These are phyloP conservation scores for Ophioderma brevispina DNA, from an alignment of 35 echinoderm and acorn worm species.

Conservation along the genomic window DNA sequence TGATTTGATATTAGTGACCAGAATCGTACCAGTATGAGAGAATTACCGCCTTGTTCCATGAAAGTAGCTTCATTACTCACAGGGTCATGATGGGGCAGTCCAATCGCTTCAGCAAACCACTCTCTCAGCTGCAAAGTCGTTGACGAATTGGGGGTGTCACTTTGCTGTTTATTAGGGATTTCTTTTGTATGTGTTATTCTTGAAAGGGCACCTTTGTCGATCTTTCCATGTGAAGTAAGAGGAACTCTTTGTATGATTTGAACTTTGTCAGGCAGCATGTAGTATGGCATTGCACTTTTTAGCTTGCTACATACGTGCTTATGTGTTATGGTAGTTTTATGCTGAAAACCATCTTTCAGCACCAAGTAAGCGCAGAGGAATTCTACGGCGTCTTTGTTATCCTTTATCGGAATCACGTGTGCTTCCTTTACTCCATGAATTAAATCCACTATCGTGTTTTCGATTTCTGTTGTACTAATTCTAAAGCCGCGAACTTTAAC, in stretches of 20 bases:
- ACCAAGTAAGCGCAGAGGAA: slow-evolving; percentile 17
- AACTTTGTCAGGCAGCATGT: slow-evolving; percentile 12
- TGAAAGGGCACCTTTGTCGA: background rate
- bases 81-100: background rate
- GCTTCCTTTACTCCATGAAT: slow-evolving; percentile 7
- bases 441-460: background rate
- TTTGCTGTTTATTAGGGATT: background rate
- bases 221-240: background rate
- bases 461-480: background rate
- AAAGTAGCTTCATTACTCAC: background rate
- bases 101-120: background rate
- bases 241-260: slow-evolving; percentile 9
- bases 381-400: background rate
- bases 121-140: background rate
- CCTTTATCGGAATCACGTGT: background rate
- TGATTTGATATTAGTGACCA: background rate
- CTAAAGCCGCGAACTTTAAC: background rate
- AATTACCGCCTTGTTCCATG: slow-evolving; percentile 5
- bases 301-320: background rate
- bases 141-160: background rate
- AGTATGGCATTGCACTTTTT: background rate
- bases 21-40: slow-evolving; percentile 23
- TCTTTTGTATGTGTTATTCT: background rate
- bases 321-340: background rate
- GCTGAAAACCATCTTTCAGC: background rate